Evolutionary conservation across 2,888 invertebrate genomes (phyloP).

Genomic region (Patella ulyssiponensis): DNA sequence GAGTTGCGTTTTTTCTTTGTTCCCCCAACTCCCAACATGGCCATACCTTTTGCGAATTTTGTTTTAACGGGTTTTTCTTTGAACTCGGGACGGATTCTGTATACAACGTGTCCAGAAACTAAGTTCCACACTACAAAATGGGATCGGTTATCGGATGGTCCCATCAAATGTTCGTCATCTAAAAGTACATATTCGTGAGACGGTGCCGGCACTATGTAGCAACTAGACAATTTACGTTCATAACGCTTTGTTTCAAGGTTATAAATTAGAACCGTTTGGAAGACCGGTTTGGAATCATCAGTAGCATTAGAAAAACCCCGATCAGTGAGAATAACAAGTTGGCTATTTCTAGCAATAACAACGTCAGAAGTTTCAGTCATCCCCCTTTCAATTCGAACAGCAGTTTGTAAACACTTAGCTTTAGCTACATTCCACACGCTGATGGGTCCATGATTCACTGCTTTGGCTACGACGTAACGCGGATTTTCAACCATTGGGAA

Average conservation of each 20-base stretch:
- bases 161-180: slow-evolving; percentile 63
- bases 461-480: slow-evolving; percentile 63
- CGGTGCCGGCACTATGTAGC: slow-evolving; percentile 65
- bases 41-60: slow-evolving; percentile 32
- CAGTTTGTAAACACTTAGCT: slow-evolving; percentile 56
- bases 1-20: slow-evolving; percentile 18
- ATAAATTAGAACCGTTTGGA: slow-evolving; percentile 63
- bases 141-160: slow-evolving; percentile 64
- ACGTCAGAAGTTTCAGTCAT: slow-evolving; percentile 63
- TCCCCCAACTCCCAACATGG: slow-evolving; percentile 20
- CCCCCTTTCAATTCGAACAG: slow-evolving; percentile 64
- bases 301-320: slow-evolving; percentile 57
- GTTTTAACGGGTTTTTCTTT: slow-evolving; percentile 47
- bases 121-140: slow-evolving; percentile 69
- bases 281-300: slow-evolving; percentile 62
- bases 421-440: slow-evolving; percentile 68
- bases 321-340: slow-evolving; percentile 65
- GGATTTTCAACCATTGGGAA: slow-evolving; percentile 62
- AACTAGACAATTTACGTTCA: slow-evolving; percentile 57
- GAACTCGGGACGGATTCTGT: slow-evolving; percentile 62
- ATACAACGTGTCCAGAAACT: slow-evolving; percentile 58
- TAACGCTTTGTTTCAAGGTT: slow-evolving; percentile 64
- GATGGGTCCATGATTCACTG: slow-evolving; percentile 65
- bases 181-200: slow-evolving; percentile 67
- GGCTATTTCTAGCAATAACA: slow-evolving; percentile 61